Evolutionary conservation across 2,888 invertebrate genomes (phyloP).

Genomic region (Rhyacophila evoluta): DNA sequence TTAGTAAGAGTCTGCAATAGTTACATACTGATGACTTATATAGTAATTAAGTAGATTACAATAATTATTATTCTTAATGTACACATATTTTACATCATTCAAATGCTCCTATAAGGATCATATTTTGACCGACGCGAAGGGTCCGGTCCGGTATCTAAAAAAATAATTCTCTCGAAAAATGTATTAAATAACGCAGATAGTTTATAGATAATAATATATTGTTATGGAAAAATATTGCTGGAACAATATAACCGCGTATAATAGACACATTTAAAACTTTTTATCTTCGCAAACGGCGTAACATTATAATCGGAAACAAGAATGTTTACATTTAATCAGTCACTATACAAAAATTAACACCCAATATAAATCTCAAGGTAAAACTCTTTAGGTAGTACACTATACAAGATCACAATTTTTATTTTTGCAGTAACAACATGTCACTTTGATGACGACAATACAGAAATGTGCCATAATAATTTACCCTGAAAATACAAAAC

Average conservation of each 20-base stretch:
- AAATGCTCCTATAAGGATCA: conserved; percentile 26
- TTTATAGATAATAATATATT: conserved; percentile 20
- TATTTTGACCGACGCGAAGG: not conserved
- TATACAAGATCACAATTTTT: conserved; percentile 15
- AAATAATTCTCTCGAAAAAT: conserved; percentile 27
- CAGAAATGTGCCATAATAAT: conserved; percentile 7
- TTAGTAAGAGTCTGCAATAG: conserved; percentile 33
- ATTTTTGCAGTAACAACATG: not conserved
- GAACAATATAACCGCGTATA: conserved; percentile 16
- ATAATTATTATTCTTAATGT: conserved; percentile 32
- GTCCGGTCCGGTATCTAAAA: not conserved
- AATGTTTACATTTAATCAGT: conserved; percentile 27
- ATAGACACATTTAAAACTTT: conserved; percentile 2
- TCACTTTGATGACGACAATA: not conserved
- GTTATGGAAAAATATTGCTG: conserved; percentile 23
- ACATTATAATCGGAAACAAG: conserved; percentile 22
- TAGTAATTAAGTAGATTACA: conserved; percentile 32
- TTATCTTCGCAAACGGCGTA: conserved; percentile 8
- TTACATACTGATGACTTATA: conserved; percentile 28
- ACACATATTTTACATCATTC: conserved; percentile 29
- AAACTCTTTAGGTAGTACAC: not conserved
- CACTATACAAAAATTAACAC: conserved; percentile 28
- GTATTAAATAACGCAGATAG: not conserved
- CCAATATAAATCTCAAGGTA: conserved; percentile 29
- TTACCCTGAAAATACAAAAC: conserved; percentile 30